phyloP scores from a whole-genome alignment of 2,888 invertebrate species.

The Conchocele bisecta region DNA sequence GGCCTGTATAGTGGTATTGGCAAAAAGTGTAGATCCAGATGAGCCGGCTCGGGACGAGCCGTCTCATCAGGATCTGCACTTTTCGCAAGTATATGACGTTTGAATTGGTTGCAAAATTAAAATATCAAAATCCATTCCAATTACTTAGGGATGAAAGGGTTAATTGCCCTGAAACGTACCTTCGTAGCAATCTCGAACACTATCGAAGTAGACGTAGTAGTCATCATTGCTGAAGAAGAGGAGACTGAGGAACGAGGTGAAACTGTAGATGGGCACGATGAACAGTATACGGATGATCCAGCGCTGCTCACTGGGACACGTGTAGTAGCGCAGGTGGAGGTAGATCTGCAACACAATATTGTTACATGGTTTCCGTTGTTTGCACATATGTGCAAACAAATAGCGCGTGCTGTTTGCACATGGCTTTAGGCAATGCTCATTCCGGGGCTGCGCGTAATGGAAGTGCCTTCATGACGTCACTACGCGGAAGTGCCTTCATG shows the following conservation, averaged over 20 bases:
- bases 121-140: too few relatives aligned
- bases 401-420: too few relatives aligned
- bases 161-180: constrained; percentile 85
- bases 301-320: constrained; percentile 98
- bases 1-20: too few relatives aligned
- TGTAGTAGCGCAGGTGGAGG: constrained; percentile 99
- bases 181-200: constrained; percentile 99
- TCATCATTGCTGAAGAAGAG: constrained; percentile 99
- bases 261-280: constrained; percentile 99
- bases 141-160: background rate
- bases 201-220: constrained; percentile 99
- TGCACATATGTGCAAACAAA: too few relatives aligned
- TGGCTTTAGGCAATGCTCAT: too few relatives aligned
- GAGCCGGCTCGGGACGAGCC: background rate
- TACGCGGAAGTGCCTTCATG: too few relatives aligned
- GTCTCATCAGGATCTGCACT: background rate
- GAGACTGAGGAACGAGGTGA: constrained; percentile 99
- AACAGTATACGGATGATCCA: constrained; percentile 99
- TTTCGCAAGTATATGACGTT: background rate
- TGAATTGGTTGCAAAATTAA: too few relatives aligned
- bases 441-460: too few relatives aligned
- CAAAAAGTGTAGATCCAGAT: background rate
- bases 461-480: too few relatives aligned
- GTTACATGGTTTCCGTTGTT: too few relatives aligned
- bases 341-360: constrained; percentile 90